Conservation (phyloP, 2,888 invertebrate genomes). For the Himalopsyche anomala region DNA sequence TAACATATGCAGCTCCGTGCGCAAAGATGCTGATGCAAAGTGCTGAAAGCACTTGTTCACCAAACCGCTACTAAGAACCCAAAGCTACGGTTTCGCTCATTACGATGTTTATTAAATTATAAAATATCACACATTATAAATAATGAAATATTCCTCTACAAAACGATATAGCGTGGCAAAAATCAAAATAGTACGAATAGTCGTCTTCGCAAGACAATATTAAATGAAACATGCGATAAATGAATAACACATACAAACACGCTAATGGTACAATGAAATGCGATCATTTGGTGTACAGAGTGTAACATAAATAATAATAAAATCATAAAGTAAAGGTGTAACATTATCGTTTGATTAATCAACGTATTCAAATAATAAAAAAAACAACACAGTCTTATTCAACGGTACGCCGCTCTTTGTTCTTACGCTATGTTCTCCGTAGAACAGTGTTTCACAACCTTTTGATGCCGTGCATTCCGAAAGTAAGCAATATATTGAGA, state of each 20-base stretch:
- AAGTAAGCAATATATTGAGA: no score
- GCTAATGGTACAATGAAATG: conserved; percentile 38
- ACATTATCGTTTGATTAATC: conserved; percentile 47
- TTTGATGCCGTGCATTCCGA: no score
- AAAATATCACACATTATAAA: no score
- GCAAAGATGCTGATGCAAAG: no score
- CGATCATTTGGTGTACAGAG: conserved; percentile 35
- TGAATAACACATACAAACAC: neutral
- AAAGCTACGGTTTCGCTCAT: no score
- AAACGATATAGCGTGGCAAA: neutral
- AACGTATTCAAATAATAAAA: conserved; percentile 42
- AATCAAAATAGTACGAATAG: neutral
- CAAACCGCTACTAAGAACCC: no score
- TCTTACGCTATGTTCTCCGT: conserved; percentile 7
- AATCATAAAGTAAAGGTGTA: conserved; percentile 45
- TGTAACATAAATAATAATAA: conserved; percentile 31
- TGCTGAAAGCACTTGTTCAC: no score
- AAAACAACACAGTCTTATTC: conserved; percentile 21
- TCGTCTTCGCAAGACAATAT: neutral
- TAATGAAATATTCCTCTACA: no score
- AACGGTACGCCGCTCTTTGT: conserved; percentile 15
- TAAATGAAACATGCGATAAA: conserved; percentile 3
- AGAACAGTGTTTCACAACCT: neutral
- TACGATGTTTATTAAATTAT: no score
- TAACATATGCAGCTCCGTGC: no score